These are phyloP conservation scores for Boulengeromyrus knoepffleri DNA, from an alignment of 2,113 vertebrate species.

Conservation along the genomic window DNA sequence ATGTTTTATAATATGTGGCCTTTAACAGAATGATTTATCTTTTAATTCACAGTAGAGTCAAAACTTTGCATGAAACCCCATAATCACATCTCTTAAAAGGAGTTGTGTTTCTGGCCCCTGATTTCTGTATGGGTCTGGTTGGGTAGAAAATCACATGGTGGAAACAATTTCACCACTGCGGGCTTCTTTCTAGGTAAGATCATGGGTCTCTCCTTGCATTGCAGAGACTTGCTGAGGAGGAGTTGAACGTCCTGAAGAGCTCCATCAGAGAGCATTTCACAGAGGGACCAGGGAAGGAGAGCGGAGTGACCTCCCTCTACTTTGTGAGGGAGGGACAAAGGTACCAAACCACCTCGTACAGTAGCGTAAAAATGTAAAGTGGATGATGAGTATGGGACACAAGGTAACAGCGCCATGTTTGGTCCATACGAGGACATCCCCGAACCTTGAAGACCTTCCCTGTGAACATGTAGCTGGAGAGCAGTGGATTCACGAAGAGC, in stretches of 20 bases:
- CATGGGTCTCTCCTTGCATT: neutral
- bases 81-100: neutral
- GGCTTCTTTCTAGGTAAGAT: neutral
- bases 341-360: conserved; percentile 44
- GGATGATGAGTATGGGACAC: neutral
- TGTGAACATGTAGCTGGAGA: conserved; percentile 82
- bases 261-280: conserved; percentile 73
- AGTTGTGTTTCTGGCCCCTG: neutral
- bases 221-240: conserved; percentile 75
- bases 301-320: conserved; percentile 80
- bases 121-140: neutral
- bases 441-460: conserved; percentile 76
- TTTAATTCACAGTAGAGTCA: neutral
- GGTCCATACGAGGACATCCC: conserved; percentile 65
- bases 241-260: conserved; percentile 63
- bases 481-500: conserved; percentile 76
- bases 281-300: conserved; percentile 71
- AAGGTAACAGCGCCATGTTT: neutral
- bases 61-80: neutral
- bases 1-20: neutral
- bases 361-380: neutral
- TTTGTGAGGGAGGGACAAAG: conserved; percentile 89
- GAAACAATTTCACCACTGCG: neutral
- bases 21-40: neutral
- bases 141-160: neutral